Conservation (phyloP, 1,140 invertebrate species). For the Drosophila nasuta region DNA sequence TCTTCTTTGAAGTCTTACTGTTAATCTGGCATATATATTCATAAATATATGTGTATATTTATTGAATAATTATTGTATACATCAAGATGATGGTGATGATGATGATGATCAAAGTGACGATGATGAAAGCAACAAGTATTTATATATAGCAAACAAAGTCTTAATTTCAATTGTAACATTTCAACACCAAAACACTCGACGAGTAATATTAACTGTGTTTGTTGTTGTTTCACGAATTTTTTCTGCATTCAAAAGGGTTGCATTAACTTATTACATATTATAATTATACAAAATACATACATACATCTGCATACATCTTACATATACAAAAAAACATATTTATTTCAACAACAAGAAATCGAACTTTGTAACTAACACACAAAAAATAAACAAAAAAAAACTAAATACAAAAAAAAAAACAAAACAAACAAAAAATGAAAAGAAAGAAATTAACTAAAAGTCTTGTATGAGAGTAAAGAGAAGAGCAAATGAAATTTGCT, state of each 20-base stretch:
- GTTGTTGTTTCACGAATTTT: constrained; percentile 66
- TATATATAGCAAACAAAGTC: constrained; percentile 65
- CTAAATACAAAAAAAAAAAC: constrained; percentile 11
- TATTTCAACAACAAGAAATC: constrained; percentile 63
- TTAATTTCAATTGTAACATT: constrained; percentile 56
- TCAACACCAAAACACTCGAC: constrained; percentile 44
- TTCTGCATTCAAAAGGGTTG: constrained; percentile 67
- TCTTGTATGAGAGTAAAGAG: constrained; percentile 61
- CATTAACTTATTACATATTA: constrained; percentile 75
- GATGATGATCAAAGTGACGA: constrained; percentile 8
- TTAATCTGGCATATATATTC: constrained; percentile 54
- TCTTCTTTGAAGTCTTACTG: constrained; percentile 64
- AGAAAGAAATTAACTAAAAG: constrained; percentile 45
- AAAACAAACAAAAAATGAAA: constrained; percentile 22
- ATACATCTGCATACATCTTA: constrained; percentile 56
- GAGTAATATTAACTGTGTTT: constrained; percentile 33
- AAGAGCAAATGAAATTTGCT: constrained; percentile 79
- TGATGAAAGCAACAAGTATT: constrained; percentile 60
- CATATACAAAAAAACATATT: constrained; percentile 58
- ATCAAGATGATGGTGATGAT: constrained; percentile 38
- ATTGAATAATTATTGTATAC: constrained; percentile 63
- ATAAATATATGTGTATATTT: constrained; percentile 49
- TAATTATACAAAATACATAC: constrained; percentile 50
- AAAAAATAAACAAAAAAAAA: constrained; percentile 19
- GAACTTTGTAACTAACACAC: constrained; percentile 41